Evolutionary conservation across 2,888 invertebrate species (phyloP), one percentile per base, ranked within the genome.

Genomic region (Eudasyphora cyanicolor): DNA sequence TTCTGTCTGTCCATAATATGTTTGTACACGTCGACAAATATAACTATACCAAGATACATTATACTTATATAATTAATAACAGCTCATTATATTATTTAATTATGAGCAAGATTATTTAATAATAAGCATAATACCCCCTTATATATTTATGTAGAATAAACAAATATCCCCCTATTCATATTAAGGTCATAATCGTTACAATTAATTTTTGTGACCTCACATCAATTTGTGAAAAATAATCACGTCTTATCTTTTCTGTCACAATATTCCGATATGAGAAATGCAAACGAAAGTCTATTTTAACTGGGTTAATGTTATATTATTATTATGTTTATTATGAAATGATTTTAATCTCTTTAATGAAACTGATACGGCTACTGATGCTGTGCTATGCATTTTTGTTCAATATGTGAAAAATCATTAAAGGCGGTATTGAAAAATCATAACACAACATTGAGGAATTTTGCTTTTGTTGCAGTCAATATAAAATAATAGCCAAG

Each of bases 341-440:
- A 62, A 60, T 12, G 67, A 67, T 42, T 10, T 12, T 42, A 42
- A 67, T 67, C 67, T 38, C 24, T 67, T 42, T 24, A 42, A 67
- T 67, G 42, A 24, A 38, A 21, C 57, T 24, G n/a, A n/a, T n/a
- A n/a, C n/a, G n/a, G n/a, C n/a, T n/a, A n/a, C n/a, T n/a, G n/a
- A n/a, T n/a, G 51, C 51, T 21, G 8, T 19, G 51, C 24, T 4
- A 24, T 17, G 67, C 38, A 42, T 14, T 42, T 42, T 12, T 64
- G 38, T 14, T 24, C 21, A 42, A 24, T 42, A 42, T 29, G 21
- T 21, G 12, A 21, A 14, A 67, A 38, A 38, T 67, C 38, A 24
- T 67, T 64, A 64, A 64, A 64, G 35, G 38, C 21, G 35, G 8
- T 64, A 21, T 64, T 21, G 67, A 42, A 67, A n/a, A 67, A 67